Evolutionary conservation across 2,888 invertebrate genomes (phyloP).

Genomic region (Anodontia alba): DNA sequence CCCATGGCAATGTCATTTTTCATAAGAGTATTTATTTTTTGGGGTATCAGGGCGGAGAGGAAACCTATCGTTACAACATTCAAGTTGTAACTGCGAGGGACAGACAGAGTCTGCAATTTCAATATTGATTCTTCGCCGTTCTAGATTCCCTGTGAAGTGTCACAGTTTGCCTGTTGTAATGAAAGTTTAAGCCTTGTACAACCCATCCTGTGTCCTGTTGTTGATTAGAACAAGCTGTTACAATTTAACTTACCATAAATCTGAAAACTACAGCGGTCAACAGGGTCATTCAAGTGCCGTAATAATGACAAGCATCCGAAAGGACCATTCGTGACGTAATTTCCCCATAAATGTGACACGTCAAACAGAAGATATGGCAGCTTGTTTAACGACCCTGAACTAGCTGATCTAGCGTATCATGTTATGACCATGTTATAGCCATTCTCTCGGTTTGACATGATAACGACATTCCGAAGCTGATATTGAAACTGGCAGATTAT

Average conservation of each 20-base stretch:
- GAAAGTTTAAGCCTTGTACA: no score
- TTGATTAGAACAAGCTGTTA: constrained; percentile 6
- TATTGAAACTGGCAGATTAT: not conserved
- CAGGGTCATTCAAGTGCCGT: constrained; percentile 12
- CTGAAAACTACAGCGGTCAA: not conserved
- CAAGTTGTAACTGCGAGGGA: no score
- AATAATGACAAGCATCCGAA: constrained; percentile 16
- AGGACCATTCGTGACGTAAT: constrained; percentile 14
- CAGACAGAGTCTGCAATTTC: no score
- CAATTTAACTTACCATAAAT: not conserved
- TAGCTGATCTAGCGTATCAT: not conserved
- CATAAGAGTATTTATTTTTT: no score
- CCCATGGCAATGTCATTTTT: no score
- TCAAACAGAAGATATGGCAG: constrained; percentile 9
- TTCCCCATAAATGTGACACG: constrained; percentile 9
- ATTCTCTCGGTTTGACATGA: constrained; percentile 5
- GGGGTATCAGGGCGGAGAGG: no score
- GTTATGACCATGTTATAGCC: constrained; percentile 7
- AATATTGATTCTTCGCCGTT: no score
- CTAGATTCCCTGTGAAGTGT: no score
- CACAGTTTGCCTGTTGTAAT: no score
- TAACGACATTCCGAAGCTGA: constrained; percentile 11
- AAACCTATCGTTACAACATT: no score
- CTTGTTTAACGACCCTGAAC: constrained; percentile 14
- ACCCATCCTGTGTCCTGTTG: not conserved